Conservation (phyloP, 1,140 invertebrate species). For the Heliconius eleuchia region DNA sequence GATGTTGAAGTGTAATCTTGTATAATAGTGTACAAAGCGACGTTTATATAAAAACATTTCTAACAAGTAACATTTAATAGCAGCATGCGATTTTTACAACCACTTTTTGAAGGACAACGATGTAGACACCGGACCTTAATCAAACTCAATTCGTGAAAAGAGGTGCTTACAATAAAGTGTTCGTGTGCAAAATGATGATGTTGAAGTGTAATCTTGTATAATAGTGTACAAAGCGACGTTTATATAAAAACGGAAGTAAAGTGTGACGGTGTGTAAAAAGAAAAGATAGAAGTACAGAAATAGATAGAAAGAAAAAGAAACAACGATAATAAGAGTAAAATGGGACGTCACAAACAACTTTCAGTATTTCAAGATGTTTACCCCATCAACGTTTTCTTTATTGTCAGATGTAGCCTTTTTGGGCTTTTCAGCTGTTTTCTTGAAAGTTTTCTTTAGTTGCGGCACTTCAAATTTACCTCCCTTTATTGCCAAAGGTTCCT, state of each 20-base stretch:
- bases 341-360: slow-evolving; percentile 43
- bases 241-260: not conserved
- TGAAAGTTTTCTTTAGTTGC: slow-evolving; percentile 73
- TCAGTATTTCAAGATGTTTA: slow-evolving; percentile 67
- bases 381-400: slow-evolving; percentile 81
- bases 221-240: slow-evolving; percentile 33
- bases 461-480: slow-evolving; percentile 77
- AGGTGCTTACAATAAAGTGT: not conserved
- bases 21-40: slow-evolving; percentile 32
- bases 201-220: slow-evolving; percentile 8
- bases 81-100: slow-evolving; percentile 65
- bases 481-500: slow-evolving; percentile 71
- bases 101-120: slow-evolving; percentile 35
- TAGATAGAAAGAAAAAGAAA: slow-evolving; percentile 17
- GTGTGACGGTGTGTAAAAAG: slow-evolving; percentile 23
- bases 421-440: slow-evolving; percentile 66
- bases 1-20: not conserved
- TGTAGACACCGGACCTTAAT: slow-evolving; percentile 25
- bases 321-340: slow-evolving; percentile 20
- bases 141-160: not conserved
- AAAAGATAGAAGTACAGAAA: slow-evolving; percentile 5
- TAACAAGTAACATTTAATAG: slow-evolving; percentile 48
- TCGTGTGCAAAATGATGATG: not conserved
- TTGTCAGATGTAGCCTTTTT: slow-evolving; percentile 65
- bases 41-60: slow-evolving; percentile 11